Evolutionary conservation across 1,140 invertebrate genomes (phyloP), one percentile per base, ranked within the genome.

Genomic region (Arion vulgaris): DNA sequence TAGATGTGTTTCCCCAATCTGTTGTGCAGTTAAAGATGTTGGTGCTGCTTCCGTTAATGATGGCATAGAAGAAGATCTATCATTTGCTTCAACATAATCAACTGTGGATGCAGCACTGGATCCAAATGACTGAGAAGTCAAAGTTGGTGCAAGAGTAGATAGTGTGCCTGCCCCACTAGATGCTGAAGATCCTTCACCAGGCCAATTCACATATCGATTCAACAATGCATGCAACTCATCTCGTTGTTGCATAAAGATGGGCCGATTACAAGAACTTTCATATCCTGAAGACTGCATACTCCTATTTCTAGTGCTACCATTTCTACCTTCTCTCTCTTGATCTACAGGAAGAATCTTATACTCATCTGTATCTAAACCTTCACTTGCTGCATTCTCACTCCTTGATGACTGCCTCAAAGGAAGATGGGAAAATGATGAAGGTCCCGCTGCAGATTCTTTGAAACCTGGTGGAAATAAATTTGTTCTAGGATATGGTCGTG

Each of bases 331-430:
- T 39, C n/a, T n/a, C 11, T 15, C 51, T 66, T 74, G 80, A 49
- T 81, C 69, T 0, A 81, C 80, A 23, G 80, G 80, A 17, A 81
- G 49, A 73, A 81, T 81, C 34, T 81, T 39, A 74, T 74, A 81
- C 71, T 81, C 80, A 69, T 81, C 41, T 19, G 45, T 26, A 26
- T 81, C 80, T 32, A 74, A 32, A 49, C 41, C 39, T 45, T 79
- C 77, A 69, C 77, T 57, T 15, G 51, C 51, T 36, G 76, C 62
- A 49, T 28, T 80, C 26, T 71, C 66, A 36, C 49, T 53, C 23
- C 41, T 53, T 11, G 41, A 13, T 71, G 62, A 5, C 11, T 62
- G 39, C 13, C 36, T 45, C 36, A 53, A n/a, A 9, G 41, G 26
- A 5, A 26, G 66, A 36, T 34, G 7, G 39, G 15, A 28, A 66